Conservation (phyloP, 2,113 vertebrate species). For the Choloepus hoffmanni region DNA sequence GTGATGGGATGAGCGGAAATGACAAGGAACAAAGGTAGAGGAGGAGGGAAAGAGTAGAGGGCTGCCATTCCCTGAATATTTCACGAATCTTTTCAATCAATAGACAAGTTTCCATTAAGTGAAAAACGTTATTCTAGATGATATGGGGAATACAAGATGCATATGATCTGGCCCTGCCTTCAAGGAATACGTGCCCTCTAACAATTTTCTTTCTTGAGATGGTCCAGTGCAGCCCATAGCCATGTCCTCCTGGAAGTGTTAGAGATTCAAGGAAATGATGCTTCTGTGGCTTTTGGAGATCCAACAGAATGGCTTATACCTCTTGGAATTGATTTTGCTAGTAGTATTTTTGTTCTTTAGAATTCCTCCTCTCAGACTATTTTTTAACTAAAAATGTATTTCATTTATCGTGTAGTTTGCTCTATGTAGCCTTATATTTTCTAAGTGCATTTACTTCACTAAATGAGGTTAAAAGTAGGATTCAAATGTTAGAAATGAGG, state of each 20-base stretch:
- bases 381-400: slow-evolving; percentile 25
- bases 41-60: neutral
- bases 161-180: neutral
- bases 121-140: neutral
- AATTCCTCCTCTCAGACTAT: neutral
- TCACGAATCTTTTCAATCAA: neutral
- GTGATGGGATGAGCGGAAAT: neutral
- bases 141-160: neutral
- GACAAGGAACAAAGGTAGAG: neutral
- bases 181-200: neutral
- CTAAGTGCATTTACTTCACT: slow-evolving; percentile 57
- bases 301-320: neutral
- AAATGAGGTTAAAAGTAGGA: slow-evolving; percentile 60
- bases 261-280: neutral
- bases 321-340: neutral
- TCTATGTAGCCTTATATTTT: slow-evolving; percentile 56
- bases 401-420: slow-evolving; percentile 32
- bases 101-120: neutral
- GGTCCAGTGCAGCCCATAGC: neutral
- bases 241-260: neutral
- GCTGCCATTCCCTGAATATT: neutral
- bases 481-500: slow-evolving; percentile 33
- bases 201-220: neutral
- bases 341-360: slow-evolving; percentile 51
- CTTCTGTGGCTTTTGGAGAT: neutral